Evolutionary conservation across 2,888 invertebrate species (phyloP), one percentile per base, ranked within the genome.

Genomic region (Ametastegia equiseti): DNA sequence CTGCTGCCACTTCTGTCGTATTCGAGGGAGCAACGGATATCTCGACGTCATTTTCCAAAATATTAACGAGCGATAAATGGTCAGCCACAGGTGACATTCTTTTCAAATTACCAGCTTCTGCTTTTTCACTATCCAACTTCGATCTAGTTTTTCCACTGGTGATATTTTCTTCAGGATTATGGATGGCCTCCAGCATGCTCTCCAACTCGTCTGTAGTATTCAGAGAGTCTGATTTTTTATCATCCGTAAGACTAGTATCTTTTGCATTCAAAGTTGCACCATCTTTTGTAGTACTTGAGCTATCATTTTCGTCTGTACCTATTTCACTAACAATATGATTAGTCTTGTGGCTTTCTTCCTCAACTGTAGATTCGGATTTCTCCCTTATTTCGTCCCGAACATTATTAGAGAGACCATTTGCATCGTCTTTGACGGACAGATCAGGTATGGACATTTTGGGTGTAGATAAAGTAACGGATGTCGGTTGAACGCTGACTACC

Each of bases 161-260:
- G 7, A 87, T 83, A 80, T 88, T 89, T 23, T 92, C 90, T 0
- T 88, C 91, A 1, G 91, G 91, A 86, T 91, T 91, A 63, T 92
- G 92, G 57, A 92, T 91, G 13, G 91, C 91, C 80, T 91, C 91
- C n/a, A 92, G 84, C 91, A 91, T 91, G 78, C 92, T 91, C 83
- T 92, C 92, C n/a, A 91, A 84, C 65, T 92, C 91, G 63, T 92
- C 92, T 0, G 92, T 92, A 1, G 92, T 91, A 77, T 92, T 91
- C 39, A 92, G 81, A 30, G 88, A 88, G 81, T 91, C 91, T 1
- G 85, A 85, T 81, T 90, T 90, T 47, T 90, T 90, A 15, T 90
- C 91, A 15, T 91, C 90, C 0, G 84, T 65, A 39, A 4, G 42
- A 45, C 33, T 23, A n/a, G 6, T 42, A 63, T 78, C 78, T 63